phyloP scores from a whole-genome alignment of 2,113 vertebrate species.

The Salminus brasiliensis region DNA sequence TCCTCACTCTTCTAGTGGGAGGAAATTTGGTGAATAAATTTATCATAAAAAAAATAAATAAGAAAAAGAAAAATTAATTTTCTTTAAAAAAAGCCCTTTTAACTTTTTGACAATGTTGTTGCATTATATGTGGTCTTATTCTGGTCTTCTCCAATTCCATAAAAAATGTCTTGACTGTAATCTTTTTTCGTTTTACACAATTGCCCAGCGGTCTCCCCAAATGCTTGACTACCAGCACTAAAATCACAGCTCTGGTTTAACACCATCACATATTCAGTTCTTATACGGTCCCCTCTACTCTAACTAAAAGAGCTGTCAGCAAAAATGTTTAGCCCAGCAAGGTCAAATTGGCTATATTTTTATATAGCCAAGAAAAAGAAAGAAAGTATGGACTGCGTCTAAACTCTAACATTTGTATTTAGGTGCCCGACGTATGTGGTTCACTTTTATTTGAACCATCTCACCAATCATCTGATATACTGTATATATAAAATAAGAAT shows the following conservation, averaged over 20 bases:
- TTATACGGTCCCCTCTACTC: neutral
- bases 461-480: neutral
- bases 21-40: too few species aligned
- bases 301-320: constrained; percentile 6
- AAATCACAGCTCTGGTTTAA: constrained; percentile 14
- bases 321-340: constrained; percentile 2
- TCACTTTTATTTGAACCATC: neutral
- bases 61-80: too few species aligned
- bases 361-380: neutral
- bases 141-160: neutral
- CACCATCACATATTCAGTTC: neutral
- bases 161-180: constrained; percentile 4
- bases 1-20: too few species aligned
- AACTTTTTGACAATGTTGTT: neutral
- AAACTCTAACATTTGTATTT: neutral
- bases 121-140: neutral
- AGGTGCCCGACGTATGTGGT: neutral
- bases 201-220: constrained; percentile 6
- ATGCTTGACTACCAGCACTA: neutral
- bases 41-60: too few species aligned
- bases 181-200: constrained; percentile 1
- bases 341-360: constrained; percentile 3
- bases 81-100: too few species aligned
- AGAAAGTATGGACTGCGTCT: neutral
- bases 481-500: neutral